Evolutionary conservation across 2,888 invertebrate species (phyloP), one percentile per base, ranked within the genome.

Genomic region (Monoplex corrugatus): DNA sequence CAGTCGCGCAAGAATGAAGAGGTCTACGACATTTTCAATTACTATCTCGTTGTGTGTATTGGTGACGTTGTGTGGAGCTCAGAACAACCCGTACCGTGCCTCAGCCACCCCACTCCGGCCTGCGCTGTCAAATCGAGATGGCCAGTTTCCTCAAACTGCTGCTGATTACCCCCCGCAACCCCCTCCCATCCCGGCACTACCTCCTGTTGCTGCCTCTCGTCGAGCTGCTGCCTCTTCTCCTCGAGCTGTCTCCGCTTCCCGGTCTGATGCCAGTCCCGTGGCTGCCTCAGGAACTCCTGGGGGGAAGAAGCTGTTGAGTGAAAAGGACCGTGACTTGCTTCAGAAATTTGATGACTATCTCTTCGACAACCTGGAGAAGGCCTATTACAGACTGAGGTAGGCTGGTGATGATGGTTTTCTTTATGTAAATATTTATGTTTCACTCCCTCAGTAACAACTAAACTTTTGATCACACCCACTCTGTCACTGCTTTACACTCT

Each of bases 361-460:
- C 78, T 78, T 78, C 78, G 23, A 78, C 38, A 78, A 78, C 78
- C 38, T 78, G 38, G 78, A 78, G 78, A 38, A 78, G 2, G 78
- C 38, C 10, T 78, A 78, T 38, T 78, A 78, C 38, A 5, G 38
- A 6, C 78, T 78, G 35, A 78, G 38, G 78, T 78, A 78, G 38
- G 78, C 19, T 23, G 8, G 72, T 50, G 50, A 50, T 50, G 50
- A 50, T 50, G 50, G 50, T 50, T n/a, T n/a, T n/a, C n/a, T n/a
- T n/a, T n/a, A n/a, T n/a, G n/a, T n/a, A n/a, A n/a, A n/a, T n/a
- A n/a, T n/a, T n/a, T n/a, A n/a, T n/a, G n/a, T n/a, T n/a, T n/a
- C n/a, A n/a, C n/a, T n/a, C n/a, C n/a, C n/a, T n/a, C n/a, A n/a
- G n/a, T n/a, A n/a, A n/a, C n/a, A n/a, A n/a, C n/a, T n/a, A n/a